phyloP scores from a whole-genome alignment of 2,888 invertebrate species.

The Cantharis flavilabris region DNA sequence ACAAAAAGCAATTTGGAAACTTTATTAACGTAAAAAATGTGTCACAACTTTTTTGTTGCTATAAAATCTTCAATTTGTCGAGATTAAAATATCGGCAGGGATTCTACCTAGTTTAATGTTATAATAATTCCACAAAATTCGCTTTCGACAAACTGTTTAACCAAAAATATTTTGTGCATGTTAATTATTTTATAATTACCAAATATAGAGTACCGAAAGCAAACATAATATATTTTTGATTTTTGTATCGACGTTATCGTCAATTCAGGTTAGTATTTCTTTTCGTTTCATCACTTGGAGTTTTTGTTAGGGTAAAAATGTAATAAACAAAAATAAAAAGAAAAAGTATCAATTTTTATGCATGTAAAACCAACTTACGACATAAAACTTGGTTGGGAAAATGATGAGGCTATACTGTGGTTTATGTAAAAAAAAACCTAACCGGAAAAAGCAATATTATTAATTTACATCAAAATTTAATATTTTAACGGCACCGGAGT shows the following conservation, averaged over 20 bases:
- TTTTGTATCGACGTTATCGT: not conserved
- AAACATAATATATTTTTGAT: no score
- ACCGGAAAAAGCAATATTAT: not conserved
- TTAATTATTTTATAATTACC: no score
- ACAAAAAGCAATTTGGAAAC: no score
- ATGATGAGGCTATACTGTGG: not conserved
- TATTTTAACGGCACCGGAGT: not conserved
- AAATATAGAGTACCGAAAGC: not conserved
- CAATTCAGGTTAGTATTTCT: not conserved
- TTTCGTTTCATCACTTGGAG: not conserved
- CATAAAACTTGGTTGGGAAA: not conserved
- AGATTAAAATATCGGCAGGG: no score
- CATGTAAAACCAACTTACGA: not conserved
- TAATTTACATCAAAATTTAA: not conserved
- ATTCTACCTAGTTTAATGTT: no score
- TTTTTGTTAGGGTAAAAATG: not conserved
- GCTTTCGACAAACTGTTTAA: no score
- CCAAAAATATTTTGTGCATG: no score
- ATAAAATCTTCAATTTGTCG: no score
- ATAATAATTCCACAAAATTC: no score
- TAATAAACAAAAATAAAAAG: not conserved
- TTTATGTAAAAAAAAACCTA: not conserved
- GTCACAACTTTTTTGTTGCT: no score
- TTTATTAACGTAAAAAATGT: no score
- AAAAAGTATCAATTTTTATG: not conserved